phyloP scores from a whole-genome alignment of 2,113 vertebrate genomes.

The Ptilonorhynchus violaceus region DNA sequence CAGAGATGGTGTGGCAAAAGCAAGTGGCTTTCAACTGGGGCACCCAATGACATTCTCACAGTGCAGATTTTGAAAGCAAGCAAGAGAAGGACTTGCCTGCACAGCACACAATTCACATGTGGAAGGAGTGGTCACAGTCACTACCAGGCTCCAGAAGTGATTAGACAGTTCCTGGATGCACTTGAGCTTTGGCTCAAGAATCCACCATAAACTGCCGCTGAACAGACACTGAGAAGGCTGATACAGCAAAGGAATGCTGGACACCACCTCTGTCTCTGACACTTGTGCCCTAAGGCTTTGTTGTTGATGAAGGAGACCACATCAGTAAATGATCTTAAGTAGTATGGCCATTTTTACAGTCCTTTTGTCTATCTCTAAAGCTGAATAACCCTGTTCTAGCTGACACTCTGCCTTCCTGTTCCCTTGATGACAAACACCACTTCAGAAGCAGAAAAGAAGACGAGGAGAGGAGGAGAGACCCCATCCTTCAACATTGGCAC shows the following conservation, averaged over 20 bases:
- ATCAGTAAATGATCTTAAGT: neutral
- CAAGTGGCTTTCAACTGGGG: neutral
- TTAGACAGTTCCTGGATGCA: neutral
- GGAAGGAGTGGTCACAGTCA: no score
- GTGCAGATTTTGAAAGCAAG: neutral
- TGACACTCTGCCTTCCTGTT: neutral
- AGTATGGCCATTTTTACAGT: neutral
- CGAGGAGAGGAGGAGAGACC: neutral
- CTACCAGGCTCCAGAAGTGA: neutral
- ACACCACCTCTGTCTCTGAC: neutral
- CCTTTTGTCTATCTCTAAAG: neutral
- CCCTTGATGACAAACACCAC: neutral
- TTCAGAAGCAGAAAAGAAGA: neutral
- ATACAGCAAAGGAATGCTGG: neutral
- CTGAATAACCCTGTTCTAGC: neutral
- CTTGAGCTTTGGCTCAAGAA: neutral
- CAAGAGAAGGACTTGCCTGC: neutral
- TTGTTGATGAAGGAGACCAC: neutral
- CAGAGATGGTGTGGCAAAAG: neutral
- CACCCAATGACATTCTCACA: neutral
- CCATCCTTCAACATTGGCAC: neutral
- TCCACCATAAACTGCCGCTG: neutral
- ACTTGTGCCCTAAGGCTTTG: neutral
- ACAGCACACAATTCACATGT: neutral
- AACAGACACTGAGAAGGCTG: neutral